Conservation (phyloP, 2,888 invertebrate genomes). For the Amblyjoppa fuscipennis region DNA sequence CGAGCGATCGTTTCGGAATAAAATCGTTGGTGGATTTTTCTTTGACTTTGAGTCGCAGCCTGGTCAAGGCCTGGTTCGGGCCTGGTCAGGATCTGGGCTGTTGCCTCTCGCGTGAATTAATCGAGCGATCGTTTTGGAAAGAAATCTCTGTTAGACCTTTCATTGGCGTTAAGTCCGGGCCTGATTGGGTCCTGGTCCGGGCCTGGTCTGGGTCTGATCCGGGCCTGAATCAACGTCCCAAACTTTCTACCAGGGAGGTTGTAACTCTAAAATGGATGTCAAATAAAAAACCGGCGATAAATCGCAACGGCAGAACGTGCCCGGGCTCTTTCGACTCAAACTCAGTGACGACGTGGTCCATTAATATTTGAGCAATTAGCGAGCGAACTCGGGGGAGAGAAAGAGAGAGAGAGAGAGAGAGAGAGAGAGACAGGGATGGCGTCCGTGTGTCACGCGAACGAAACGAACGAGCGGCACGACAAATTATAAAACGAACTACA, state of each 20-base stretch:
- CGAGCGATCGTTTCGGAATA: too few species aligned
- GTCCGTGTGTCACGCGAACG: conserved; percentile 42
- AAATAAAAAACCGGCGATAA: not conserved
- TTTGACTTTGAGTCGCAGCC: too few species aligned
- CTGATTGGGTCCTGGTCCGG: too few species aligned
- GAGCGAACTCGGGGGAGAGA: conserved; percentile 22
- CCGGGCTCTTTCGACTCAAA: conserved; percentile 17
- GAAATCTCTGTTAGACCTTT: too few species aligned
- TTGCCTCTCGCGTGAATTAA: too few species aligned
- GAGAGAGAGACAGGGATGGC: conserved; percentile 29
- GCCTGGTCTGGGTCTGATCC: too few species aligned
- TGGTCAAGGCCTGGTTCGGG: too few species aligned
- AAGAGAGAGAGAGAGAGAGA: conserved; percentile 22
- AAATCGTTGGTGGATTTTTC: too few species aligned
- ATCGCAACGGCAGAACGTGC: conserved; percentile 4
- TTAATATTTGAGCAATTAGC: conserved; percentile 76
- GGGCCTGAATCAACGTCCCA: too few species aligned
- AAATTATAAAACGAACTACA: conserved; percentile 55
- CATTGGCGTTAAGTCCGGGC: too few species aligned
- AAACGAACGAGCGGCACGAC: conserved; percentile 34
- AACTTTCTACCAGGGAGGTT: not conserved
- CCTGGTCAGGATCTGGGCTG: too few species aligned
- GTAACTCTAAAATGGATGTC: not conserved
- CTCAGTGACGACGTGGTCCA: conserved; percentile 66
- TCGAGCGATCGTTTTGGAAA: too few species aligned